A percentile compares a stretch with the other conserved stretches of the same genome.
Evolutionary conservation across 2,113 vertebrate genomes (phyloP).

Genomic region (Saimiri boliviensis): DNA sequence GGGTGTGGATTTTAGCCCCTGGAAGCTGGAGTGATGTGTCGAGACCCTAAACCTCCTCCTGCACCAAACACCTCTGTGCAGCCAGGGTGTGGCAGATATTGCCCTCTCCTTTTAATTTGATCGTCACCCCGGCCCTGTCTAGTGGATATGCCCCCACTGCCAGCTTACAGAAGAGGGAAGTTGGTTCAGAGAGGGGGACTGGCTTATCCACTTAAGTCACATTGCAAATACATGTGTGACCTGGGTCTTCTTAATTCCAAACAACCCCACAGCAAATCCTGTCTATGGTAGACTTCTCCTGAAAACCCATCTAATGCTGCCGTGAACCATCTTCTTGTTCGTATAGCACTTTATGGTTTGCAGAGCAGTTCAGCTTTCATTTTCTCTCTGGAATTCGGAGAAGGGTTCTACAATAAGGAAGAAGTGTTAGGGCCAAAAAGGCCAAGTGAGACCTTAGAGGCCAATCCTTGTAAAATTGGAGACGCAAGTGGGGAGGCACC

Average conservation of each 20-base stretch:
- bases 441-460: background rate
- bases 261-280: background rate
- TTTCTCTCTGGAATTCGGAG: background rate
- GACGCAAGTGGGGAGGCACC: rapidly evolving
- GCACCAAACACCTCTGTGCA: background rate
- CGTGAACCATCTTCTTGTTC: background rate
- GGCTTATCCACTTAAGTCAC: background rate
- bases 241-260: background rate
- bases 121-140: background rate
- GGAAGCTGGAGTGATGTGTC: background rate
- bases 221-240: no score
- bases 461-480: background rate
- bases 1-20: background rate
- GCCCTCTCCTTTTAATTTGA: rapidly evolving
- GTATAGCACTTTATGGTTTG: background rate
- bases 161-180: background rate
- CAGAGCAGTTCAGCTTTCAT: background rate
- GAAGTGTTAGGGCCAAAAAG: background rate
- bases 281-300: background rate
- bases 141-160: no score
- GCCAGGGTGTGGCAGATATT: rapidly evolving
- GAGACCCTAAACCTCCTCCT: background rate
- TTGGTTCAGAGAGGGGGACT: background rate
- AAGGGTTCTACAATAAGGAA: background rate
- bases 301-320: background rate